Evolutionary conservation across 2,797 vertebrate genomes (phyloP).

Genomic region (Trichosurus vulpecula): DNA sequence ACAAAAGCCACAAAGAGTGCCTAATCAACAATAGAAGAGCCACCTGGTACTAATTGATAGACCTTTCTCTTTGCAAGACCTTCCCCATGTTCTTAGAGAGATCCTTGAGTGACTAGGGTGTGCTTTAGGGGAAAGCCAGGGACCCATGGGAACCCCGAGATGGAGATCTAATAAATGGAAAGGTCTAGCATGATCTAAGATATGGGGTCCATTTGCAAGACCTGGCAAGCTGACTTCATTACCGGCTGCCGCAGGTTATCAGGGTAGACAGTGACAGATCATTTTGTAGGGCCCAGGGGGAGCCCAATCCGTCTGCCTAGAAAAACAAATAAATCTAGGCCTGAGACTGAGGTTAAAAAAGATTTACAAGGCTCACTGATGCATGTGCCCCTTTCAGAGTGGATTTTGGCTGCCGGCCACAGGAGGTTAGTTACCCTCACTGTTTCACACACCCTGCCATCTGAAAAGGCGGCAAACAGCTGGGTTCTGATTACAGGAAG

Average conservation of each 20-base stretch:
- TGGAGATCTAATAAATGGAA: conserved; percentile 78
- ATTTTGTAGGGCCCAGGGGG: conserved; percentile 72
- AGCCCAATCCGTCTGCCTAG: conserved; percentile 78
- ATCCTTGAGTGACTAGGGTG: not conserved
- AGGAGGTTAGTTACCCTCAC: conserved; percentile 50
- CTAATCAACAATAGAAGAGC: not conserved
- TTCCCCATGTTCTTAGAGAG: conserved; percentile 22
- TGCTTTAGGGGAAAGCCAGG: not conserved
- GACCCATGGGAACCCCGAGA: conserved; percentile 36
- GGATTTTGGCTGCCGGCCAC: conserved; percentile 62
- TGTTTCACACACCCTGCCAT: conserved; percentile 54
- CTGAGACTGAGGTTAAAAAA: conserved; percentile 77
- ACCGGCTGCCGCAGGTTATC: conserved; percentile 76
- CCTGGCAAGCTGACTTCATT: conserved; percentile 79
- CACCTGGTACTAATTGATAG: conserved; percentile 53
- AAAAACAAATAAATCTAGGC: conserved; percentile 83
- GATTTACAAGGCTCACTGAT: conserved; percentile 76
- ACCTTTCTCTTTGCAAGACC: not conserved
- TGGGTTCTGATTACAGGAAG: conserved; percentile 59
- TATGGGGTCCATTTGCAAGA: conserved; percentile 69
- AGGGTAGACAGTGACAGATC: conserved; percentile 82
- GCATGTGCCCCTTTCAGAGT: conserved; percentile 60
- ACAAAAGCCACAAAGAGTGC: conserved; percentile 33
- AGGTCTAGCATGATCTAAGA: conserved; percentile 73
- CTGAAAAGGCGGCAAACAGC: conserved; percentile 56